Evolutionary conservation across 2,888 invertebrate genomes (phyloP).

Genomic region (Gnatocerus cornutus): DNA sequence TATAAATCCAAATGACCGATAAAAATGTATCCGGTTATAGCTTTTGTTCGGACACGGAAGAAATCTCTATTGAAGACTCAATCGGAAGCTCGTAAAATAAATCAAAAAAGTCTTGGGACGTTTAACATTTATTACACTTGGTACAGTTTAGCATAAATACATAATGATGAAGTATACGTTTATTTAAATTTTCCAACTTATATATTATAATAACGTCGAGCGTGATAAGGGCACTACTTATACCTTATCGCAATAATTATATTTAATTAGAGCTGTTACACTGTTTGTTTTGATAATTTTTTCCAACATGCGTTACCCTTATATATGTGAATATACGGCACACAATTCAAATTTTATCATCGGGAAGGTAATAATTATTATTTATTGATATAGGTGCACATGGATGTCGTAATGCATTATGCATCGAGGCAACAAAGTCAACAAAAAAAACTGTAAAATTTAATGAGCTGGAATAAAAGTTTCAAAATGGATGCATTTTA

Average conservation of each 20-base stretch:
- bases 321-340: constrained; percentile 12
- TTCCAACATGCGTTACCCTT: neutral
- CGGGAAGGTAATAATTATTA: constrained; percentile 3
- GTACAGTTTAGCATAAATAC: constrained; percentile 44
- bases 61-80: constrained; percentile 11
- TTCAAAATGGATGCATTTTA: constrained; percentile 35
- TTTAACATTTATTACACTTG: constrained; percentile 30
- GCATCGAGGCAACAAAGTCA: constrained; percentile 18
- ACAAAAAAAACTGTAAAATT: constrained; percentile 32
- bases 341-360: constrained; percentile 4
- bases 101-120: constrained; percentile 9
- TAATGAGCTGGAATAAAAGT: constrained; percentile 38
- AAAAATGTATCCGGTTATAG: neutral
- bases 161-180: constrained; percentile 41
- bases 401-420: constrained; percentile 28
- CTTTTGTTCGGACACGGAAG: neutral
- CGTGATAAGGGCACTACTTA: constrained; percentile 34
- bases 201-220: constrained; percentile 42
- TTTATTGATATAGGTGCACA: constrained; percentile 22
- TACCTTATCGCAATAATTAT: constrained; percentile 52
- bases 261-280: constrained; percentile 55
- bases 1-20: neutral
- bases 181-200: constrained; percentile 43
- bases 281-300: constrained; percentile 53
- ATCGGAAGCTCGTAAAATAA: constrained; percentile 23